These are phyloP conservation scores for Pseudorhombus dupliciocellatus DNA, from an alignment of 2,113 vertebrate species.

Conservation along the genomic window DNA sequence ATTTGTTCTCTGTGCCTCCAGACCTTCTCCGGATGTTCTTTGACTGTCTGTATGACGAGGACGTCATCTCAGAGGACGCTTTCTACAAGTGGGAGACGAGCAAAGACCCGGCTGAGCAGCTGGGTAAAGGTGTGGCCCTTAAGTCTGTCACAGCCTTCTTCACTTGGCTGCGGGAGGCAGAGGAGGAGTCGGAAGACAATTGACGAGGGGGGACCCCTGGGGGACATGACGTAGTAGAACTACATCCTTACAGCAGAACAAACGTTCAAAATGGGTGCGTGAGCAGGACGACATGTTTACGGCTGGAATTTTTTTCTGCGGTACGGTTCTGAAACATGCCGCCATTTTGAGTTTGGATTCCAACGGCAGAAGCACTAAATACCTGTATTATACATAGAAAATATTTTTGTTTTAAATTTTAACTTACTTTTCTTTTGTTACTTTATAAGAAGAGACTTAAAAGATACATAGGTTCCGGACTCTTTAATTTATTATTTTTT, in stretches of 20 bases:
- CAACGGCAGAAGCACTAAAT: constrained; percentile 90
- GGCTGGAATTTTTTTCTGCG: constrained; percentile 84
- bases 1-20: constrained; percentile 55
- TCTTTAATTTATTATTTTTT: constrained; percentile 99
- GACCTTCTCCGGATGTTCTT: constrained; percentile 98
- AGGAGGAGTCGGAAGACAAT: constrained; percentile 99
- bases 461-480: constrained; percentile 87
- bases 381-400: constrained; percentile 98
- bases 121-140: constrained; percentile 93
- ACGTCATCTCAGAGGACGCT: constrained; percentile 98
- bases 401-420: constrained; percentile 96
- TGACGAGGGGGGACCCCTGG: constrained; percentile 81
- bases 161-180: constrained; percentile 97
- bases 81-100: constrained; percentile 98
- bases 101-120: constrained; percentile 95
- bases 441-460: constrained; percentile 95
- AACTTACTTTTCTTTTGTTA: constrained; percentile 88
- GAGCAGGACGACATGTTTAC: constrained; percentile 79
- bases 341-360: constrained; percentile 80
- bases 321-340: constrained; percentile 82
- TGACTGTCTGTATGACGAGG: constrained; percentile 97
- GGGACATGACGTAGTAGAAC: constrained; percentile 84
- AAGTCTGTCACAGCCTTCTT: constrained; percentile 97
- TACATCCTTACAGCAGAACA: constrained; percentile 72
- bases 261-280: constrained; percentile 79